Conservation (phyloP, 2,797 vertebrate genomes). For the Cuniculus paca region DNA sequence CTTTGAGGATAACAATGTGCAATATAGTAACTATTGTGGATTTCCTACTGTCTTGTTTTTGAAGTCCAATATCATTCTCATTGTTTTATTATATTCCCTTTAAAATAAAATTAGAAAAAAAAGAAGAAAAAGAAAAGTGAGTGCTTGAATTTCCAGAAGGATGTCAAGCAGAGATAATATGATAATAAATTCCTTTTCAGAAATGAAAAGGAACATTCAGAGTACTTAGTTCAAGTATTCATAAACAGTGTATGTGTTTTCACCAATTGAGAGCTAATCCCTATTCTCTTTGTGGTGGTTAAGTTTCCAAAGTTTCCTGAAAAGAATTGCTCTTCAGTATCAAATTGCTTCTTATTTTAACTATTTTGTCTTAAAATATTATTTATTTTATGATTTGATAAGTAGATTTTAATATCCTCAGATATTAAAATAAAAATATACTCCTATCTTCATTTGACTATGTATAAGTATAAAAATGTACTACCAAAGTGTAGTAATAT, state of each 20-base stretch:
- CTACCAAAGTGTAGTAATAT: neutral
- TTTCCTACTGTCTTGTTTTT: no score
- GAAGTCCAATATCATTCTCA: no score
- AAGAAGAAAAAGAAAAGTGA: neutral
- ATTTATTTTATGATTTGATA: neutral
- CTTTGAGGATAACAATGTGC: no score
- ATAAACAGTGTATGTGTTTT: neutral
- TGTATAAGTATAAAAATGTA: neutral
- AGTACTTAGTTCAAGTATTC: neutral
- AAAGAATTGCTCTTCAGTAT: neutral
- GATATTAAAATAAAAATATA: constrained; percentile 16
- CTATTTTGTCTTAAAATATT: neutral
- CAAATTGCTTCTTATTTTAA: neutral
- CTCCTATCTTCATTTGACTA: neutral
- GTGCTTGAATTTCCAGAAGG: constrained; percentile 3
- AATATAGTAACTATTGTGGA: no score
- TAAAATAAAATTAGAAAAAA: no score
- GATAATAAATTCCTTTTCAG: neutral
- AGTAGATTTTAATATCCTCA: neutral
- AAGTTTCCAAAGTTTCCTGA: neutral
- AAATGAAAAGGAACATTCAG: neutral
- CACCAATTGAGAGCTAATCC: neutral
- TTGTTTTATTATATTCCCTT: no score
- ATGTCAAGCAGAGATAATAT: neutral
- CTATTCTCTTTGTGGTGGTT: neutral